Conservation (phyloP, 2,888 invertebrate genomes). For the Diarsia mendica region DNA sequence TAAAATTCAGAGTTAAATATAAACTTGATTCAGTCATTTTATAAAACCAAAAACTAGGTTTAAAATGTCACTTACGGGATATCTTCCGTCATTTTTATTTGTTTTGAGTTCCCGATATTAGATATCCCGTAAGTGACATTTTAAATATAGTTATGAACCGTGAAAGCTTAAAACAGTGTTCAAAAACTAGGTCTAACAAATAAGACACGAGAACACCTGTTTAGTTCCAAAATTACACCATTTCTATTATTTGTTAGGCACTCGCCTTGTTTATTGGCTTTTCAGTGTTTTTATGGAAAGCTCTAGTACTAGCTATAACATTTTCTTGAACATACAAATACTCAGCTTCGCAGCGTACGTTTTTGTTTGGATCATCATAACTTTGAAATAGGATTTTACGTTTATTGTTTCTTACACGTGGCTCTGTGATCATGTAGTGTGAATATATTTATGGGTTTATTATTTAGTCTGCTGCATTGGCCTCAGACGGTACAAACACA, state of each 20-base stretch:
- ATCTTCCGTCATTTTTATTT: too few relatives aligned
- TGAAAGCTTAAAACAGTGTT: too few relatives aligned
- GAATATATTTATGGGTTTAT: conserved; percentile 55
- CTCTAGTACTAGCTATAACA: conserved; percentile 40
- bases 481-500: conserved; percentile 24
- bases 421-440: conserved; percentile 33
- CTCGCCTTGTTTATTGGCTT: conserved; percentile 38
- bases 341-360: conserved; percentile 30
- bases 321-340: conserved; percentile 45
- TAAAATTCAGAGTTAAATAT: not conserved
- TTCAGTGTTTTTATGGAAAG: conserved; percentile 29
- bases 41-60: conserved; percentile 14
- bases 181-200: conserved; percentile 20
- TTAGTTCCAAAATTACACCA: conserved; percentile 24
- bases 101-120: too few relatives aligned
- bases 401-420: conserved; percentile 54
- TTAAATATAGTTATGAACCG: too few relatives aligned
- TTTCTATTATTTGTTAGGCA: conserved; percentile 24
- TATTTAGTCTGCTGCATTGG: conserved; percentile 49
- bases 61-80: too few relatives aligned
- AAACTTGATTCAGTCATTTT: not conserved
- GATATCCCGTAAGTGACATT: too few relatives aligned
- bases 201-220: conserved; percentile 43
- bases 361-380: conserved; percentile 48
- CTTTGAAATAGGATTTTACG: conserved; percentile 46